Conservation (phyloP, 2,113 vertebrate genomes). For the Calidris pugnax region DNA sequence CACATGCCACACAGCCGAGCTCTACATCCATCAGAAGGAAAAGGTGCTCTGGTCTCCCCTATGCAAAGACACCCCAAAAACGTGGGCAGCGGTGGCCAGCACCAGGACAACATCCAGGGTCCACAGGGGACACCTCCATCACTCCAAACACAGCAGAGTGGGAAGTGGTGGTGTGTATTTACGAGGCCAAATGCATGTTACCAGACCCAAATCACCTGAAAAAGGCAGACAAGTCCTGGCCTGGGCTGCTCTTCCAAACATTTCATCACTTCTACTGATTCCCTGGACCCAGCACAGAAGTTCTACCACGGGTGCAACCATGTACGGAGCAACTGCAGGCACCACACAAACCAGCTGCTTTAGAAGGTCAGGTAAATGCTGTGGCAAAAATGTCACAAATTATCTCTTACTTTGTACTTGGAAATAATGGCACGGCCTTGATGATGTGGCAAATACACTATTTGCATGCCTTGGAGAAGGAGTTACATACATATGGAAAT, state of each 20-base stretch:
- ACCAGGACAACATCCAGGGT: accelerated
- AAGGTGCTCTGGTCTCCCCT: neutral
- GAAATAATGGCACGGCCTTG: neutral
- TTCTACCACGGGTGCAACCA: accelerated
- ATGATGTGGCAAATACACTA: neutral
- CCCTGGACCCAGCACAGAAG: neutral
- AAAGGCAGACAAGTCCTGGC: neutral
- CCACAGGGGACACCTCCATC: neutral
- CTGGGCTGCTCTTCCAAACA: neutral
- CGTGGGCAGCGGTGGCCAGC: accelerated
- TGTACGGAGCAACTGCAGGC: accelerated
- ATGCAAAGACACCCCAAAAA: neutral
- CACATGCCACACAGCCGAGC: too few relatives aligned
- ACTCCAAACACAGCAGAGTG: neutral
- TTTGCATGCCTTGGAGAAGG: neutral
- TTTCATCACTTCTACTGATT: too few relatives aligned
- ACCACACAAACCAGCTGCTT: too few relatives aligned
- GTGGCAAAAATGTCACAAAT: neutral
- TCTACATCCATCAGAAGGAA: neutral
- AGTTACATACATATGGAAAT: accelerated
- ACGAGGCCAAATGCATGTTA: accelerated
- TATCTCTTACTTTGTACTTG: neutral
- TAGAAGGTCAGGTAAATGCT: neutral
- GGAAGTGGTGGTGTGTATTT: accelerated
- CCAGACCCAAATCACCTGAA: neutral